Conservation (phyloP, 2,888 invertebrate genomes). For the Melinaea menophilus region DNA sequence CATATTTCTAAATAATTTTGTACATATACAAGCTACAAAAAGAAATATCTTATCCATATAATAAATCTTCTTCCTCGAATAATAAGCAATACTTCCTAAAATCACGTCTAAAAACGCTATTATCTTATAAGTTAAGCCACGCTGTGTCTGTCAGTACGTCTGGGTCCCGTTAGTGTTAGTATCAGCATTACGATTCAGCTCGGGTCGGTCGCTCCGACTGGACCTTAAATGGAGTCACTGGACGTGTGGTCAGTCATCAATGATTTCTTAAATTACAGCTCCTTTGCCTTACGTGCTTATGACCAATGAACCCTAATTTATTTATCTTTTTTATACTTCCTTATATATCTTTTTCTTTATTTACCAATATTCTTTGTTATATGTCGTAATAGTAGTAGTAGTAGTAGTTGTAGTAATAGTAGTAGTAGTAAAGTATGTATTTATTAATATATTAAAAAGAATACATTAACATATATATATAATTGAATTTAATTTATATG, state of each 20-base stretch:
- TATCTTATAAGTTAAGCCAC: constrained; percentile 34
- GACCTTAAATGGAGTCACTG: constrained; percentile 47
- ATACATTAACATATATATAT: too few species aligned
- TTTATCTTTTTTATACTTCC: background rate
- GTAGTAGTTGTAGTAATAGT: too few species aligned
- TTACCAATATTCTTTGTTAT: too few species aligned
- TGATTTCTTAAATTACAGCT: background rate
- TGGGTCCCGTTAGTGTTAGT: constrained; percentile 64
- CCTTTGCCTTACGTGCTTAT: constrained; percentile 8
- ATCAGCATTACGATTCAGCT: constrained; percentile 49
- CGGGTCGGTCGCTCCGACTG: constrained; percentile 52
- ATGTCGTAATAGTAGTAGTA: too few species aligned
- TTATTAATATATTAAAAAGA: too few species aligned
- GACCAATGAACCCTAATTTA: background rate
- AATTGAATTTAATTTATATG: too few species aligned
- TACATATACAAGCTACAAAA: too few species aligned
- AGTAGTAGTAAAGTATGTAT: too few species aligned
- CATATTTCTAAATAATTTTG: too few species aligned
- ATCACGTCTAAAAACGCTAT: background rate
- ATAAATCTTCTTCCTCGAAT: background rate
- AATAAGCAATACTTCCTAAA: background rate
- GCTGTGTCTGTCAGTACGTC: constrained; percentile 39
- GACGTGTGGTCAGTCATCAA: constrained; percentile 15
- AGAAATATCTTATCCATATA: too few species aligned
- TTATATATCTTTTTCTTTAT: background rate